phyloP scores from a whole-genome alignment of 2,797 vertebrate species.

The Sciaenops ocellatus region DNA sequence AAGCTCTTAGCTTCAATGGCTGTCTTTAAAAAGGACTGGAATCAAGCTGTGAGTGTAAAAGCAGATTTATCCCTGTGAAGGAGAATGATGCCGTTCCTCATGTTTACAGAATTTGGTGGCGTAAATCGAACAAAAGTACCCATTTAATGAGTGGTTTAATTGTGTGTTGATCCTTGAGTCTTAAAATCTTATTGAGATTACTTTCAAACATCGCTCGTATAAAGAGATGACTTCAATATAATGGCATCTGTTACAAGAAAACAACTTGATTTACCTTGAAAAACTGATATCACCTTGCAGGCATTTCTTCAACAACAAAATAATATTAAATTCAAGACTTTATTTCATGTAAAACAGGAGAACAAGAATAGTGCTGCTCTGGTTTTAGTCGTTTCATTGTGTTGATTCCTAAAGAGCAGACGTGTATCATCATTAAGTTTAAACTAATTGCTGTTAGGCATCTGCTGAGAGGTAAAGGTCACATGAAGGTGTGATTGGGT shows the following conservation, averaged over 20 bases:
- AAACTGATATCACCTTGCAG: background rate
- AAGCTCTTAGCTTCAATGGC: conserved; percentile 56
- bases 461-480: conserved; percentile 16
- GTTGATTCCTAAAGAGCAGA: background rate
- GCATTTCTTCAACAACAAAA: background rate
- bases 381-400: background rate
- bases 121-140: conserved; percentile 20
- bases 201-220: background rate
- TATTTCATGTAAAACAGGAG: background rate
- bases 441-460: conserved; percentile 1
- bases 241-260: background rate
- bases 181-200: conserved; percentile 34
- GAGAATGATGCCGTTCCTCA: background rate
- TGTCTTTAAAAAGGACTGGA: conserved; percentile 36
- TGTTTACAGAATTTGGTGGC: conserved; percentile 43
- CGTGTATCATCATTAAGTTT: background rate
- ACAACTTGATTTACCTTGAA: conserved; percentile 4
- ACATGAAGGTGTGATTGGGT: conserved; percentile 21
- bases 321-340: background rate
- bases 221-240: background rate
- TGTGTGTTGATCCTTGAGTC: conserved; percentile 8
- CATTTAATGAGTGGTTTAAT: conserved; percentile 28
- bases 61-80: conserved; percentile 28
- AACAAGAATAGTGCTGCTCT: background rate
- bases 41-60: conserved; percentile 47